Evolutionary conservation across 2,888 invertebrate genomes (phyloP), one percentile per base, ranked within the genome.

Genomic region (Andrena flavipes): DNA sequence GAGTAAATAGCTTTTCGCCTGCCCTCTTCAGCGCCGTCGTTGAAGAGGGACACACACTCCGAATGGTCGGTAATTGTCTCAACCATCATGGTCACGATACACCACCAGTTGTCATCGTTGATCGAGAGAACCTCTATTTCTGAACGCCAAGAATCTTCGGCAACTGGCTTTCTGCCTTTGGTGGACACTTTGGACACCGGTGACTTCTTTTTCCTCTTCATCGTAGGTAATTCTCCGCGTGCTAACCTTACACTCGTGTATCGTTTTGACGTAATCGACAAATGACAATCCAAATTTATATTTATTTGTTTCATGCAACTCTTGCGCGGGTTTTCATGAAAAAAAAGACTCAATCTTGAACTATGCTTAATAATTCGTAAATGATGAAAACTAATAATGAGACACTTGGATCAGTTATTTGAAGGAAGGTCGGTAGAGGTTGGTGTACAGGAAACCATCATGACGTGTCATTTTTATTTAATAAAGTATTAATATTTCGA

Each of bases 61-160:
- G 80, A 33, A 26, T 92, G 90, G 26, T 81, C 80, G 10, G 79
- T 69, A 13, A 69, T 79, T 8, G 90, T 88, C 68, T 92, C 92
- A 0, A 92, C 86, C 62, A 93, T 79, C 85, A 93, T 90, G 0
- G 83, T 86, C 13, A 90, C 89, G 64, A 90, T 88, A 72, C 92
- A 92, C 76, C 88, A 87, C 92, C 92, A 93, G 2, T 84, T 75
- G 49, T 90, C 89, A 51, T 92, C 92, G 73, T 92, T 92, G 35
- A 93, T 88, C 13, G 30, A 71, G 20, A 89, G 62, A 2, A 84
- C 74, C 4, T 91, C 86, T 20, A 92, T 64, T 10, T 78, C 74
- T 0, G 77, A 75, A 0, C 68, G 71, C 85, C 90, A 91, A 16
- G 85, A 73, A 29, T 83, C 67, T 29, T 88, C 84, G 5, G 73